Conservation (phyloP, 1,140 invertebrate species). For the Chymomyza costata region DNA sequence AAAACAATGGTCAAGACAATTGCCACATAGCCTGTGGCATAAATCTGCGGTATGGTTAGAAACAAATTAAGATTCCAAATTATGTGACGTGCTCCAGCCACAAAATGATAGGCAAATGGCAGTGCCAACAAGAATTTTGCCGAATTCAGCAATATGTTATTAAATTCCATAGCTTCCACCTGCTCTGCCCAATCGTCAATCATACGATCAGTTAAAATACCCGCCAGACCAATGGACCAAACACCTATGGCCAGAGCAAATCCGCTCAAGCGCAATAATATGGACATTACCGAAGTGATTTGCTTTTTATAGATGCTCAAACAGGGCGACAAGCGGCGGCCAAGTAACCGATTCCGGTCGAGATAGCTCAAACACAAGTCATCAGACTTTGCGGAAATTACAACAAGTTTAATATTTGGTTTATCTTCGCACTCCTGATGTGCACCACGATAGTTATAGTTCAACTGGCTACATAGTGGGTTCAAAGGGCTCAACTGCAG, state of each 20-base stretch:
- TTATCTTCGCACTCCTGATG: too few relatives aligned
- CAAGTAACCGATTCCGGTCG: constrained; percentile 81
- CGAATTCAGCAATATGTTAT: constrained; percentile 73
- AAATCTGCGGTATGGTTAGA: constrained; percentile 81
- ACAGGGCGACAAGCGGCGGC: constrained; percentile 89
- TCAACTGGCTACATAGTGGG: too few relatives aligned
- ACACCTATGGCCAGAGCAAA: constrained; percentile 76
- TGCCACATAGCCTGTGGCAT: constrained; percentile 81
- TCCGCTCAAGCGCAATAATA: constrained; percentile 87
- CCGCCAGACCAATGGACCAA: constrained; percentile 76
- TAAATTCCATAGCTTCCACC: constrained; percentile 76
- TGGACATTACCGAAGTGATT: constrained; percentile 85
- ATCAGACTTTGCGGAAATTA: too few relatives aligned
- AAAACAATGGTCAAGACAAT: constrained; percentile 59
- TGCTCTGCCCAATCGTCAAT: constrained; percentile 76
- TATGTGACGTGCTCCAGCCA: constrained; percentile 83
- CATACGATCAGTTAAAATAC: constrained; percentile 75
- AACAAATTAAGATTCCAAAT: constrained; percentile 82
- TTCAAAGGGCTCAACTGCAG: too few relatives aligned
- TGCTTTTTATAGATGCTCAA: constrained; percentile 87
- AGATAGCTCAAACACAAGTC: constrained; percentile 80
- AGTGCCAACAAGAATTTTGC: constrained; percentile 78
- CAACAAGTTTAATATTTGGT: too few relatives aligned
- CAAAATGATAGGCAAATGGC: constrained; percentile 81
- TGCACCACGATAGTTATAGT: too few relatives aligned